Conservation (phyloP, 1,140 invertebrate genomes). For the Aphis gossypii region DNA sequence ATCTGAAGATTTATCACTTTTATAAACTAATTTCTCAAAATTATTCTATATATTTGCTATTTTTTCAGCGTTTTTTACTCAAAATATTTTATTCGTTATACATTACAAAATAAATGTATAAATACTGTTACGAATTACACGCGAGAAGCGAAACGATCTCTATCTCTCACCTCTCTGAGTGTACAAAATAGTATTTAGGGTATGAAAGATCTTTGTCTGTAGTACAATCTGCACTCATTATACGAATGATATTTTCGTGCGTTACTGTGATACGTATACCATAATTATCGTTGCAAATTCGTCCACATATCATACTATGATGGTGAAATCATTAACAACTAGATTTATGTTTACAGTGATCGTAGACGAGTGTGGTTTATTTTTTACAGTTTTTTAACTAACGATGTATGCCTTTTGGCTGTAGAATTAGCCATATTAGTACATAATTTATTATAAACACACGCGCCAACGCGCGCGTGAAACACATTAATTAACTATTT, state of each 20-base stretch:
- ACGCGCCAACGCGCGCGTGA: not conserved
- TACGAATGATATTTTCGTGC: no score
- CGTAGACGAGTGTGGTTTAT: not conserved
- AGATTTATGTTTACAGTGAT: not conserved
- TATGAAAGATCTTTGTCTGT: not conserved
- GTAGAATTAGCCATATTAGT: no score
- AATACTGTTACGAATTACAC: no score
- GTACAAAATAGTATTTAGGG: not conserved
- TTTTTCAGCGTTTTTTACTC: no score
- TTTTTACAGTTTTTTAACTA: not conserved
- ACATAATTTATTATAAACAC: not conserved
- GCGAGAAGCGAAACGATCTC: no score
- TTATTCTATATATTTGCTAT: no score
- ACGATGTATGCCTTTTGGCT: not conserved
- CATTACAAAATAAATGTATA: no score
- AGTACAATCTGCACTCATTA: not conserved
- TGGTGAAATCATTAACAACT: not conserved
- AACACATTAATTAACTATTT: slow-evolving; percentile 39
- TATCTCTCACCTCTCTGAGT: not conserved
- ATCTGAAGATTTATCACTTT: no score
- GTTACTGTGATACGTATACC: no score
- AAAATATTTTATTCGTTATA: no score
- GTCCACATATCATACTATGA: not conserved
- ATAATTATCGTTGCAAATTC: not conserved
- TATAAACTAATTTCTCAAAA: no score